Percentiles rank a stretch among this genome's conserved stretches.
Conservation (phyloP, 2,113 vertebrate genomes). For the Callipepla squamata region DNA sequence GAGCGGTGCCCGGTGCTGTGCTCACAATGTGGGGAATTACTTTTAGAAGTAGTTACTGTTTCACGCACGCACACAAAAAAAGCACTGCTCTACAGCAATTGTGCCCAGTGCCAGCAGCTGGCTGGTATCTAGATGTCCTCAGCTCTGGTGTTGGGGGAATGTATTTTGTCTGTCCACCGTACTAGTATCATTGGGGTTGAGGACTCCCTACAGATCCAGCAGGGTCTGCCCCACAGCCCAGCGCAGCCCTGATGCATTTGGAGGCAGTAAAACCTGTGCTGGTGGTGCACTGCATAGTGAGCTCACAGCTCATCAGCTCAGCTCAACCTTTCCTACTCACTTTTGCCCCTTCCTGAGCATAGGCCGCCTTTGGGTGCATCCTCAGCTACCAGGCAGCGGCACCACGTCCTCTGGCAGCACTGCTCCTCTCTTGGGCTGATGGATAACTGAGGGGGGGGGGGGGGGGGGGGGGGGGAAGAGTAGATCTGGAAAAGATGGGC, state of each 20-base stretch:
- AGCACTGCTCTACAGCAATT: fast-evolving
- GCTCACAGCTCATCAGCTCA: background rate
- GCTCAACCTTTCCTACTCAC: background rate
- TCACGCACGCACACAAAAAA: background rate
- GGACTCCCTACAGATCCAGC: background rate
- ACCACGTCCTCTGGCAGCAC: too few species aligned
- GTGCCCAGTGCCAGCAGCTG: background rate
- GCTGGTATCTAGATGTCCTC: background rate
- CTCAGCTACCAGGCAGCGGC: background rate
- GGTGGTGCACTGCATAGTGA: too few species aligned
- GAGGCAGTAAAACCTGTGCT: fast-evolving
- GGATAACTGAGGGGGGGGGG: too few species aligned
- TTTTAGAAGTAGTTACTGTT: fast-evolving
- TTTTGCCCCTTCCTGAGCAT: background rate
- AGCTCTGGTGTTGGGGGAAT: fast-evolving
- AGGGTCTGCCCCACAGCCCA: background rate
- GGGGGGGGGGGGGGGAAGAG: too few species aligned
- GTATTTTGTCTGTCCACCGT: background rate
- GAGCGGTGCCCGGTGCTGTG: background rate
- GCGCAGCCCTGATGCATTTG: background rate
- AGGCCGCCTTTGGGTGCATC: background rate
- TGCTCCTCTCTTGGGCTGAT: too few species aligned
- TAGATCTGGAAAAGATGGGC: background rate
- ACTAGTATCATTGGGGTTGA: background rate
- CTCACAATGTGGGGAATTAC: background rate